Evolutionary conservation across 1,140 invertebrate species (phyloP), one percentile per base, ranked within the genome.

Genomic region (Scaptomyza graminum): DNA sequence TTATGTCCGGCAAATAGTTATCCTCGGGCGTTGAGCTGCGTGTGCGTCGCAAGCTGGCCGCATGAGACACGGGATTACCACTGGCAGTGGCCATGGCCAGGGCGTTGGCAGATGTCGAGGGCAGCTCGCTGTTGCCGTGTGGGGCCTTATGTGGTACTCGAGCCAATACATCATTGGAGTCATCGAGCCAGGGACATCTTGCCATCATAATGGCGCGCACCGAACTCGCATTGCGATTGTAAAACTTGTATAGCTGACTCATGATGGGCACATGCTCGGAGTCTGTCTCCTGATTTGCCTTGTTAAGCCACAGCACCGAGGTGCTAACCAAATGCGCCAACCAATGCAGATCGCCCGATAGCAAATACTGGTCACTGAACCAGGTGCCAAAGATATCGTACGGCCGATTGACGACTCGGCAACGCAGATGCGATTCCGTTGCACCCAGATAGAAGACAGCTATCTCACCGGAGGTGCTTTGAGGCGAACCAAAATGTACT

Each of bases 301-400:
- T 97, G 92, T 97, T 97, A 0, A 98, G 92, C 96, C 96, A 97
- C 6, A 98, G 92, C 22, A 96, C 93, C 41, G 96, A 97, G 28
- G 95, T 94, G 74, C 95, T 97, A 18, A 96, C 95, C 61, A 97
- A 91, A 90, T 96, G 95, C 8, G 95, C 95, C 28, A 97, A 92
- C 95, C 96, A 97, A 81, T 95, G 94, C 1, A 97, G 92, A 83
- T 96, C 95, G 46, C 97, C 96, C 16, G 96, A 97, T 46, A 98
- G 90, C 5, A 97, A 92, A 92, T 97, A 95, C 74, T 94, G 94
- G 81, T 97, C 96, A 87, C 95, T 96, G 80, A 96, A 97, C 97
- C 97, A 98, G 41, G 96, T 96, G 13, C 97, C 97, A 92, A 97
- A 97, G 74, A 97, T 96, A 92, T 97, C 96, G 84, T 97, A 97